Evolutionary conservation across 2,113 vertebrate genomes (phyloP).

Genomic region (Phaetusa simplex): DNA sequence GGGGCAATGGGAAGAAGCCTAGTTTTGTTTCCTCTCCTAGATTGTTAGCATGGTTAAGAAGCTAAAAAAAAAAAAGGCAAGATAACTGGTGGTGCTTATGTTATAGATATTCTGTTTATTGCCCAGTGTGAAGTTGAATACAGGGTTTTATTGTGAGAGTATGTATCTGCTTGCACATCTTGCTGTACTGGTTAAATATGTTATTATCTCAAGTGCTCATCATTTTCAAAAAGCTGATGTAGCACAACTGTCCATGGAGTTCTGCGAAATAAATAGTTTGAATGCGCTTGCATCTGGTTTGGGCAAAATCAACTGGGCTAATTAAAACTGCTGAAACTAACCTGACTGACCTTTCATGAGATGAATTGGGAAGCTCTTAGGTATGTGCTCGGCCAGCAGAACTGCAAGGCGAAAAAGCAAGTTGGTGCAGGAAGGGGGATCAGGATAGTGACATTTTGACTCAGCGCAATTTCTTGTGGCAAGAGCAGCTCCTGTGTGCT

Average conservation of each 20-base stretch:
- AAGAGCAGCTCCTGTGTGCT: neutral
- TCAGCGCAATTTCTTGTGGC: neutral
- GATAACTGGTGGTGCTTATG: neutral
- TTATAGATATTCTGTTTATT: neutral
- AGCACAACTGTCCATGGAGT: neutral
- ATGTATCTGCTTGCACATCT: neutral
- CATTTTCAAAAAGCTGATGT: neutral
- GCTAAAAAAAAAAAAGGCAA: neutral
- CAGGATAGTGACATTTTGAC: neutral
- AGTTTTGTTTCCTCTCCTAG: neutral
- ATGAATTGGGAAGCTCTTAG: neutral
- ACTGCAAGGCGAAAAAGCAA: neutral
- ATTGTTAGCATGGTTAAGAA: neutral
- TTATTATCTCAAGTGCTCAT: neutral
- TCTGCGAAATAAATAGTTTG: neutral
- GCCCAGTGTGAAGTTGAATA: neutral
- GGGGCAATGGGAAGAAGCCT: neutral
- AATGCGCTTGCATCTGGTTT: neutral
- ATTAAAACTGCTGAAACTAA: constrained; percentile 2
- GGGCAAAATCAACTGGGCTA: neutral
- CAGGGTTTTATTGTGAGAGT: neutral
- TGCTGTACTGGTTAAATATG: neutral
- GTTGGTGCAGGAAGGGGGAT: neutral
- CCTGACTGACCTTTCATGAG: neutral
- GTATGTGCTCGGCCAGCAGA: neutral